Percentiles rank a stretch among this genome's conserved stretches.
Evolutionary conservation across 2,888 invertebrate species (phyloP).

Genomic region (Netelia fuscicornis): DNA sequence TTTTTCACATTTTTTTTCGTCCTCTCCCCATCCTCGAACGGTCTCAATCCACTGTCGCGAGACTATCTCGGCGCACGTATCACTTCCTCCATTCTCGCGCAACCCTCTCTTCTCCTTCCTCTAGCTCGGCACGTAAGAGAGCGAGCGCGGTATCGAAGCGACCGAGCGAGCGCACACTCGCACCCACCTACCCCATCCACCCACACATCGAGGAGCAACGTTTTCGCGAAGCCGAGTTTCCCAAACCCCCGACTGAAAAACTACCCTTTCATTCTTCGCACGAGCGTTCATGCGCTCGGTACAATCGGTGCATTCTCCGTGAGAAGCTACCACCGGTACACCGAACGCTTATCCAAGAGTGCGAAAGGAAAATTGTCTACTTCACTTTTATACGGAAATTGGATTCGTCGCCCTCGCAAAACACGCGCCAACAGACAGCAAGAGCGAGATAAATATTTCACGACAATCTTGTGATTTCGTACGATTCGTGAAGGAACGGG

Average conservation of each 20-base stretch:
- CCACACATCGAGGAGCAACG: slow-evolving; percentile 15
- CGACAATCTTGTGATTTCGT: background rate
- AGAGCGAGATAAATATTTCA: background rate
- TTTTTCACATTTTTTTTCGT: slow-evolving; percentile 38
- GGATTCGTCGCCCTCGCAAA: slow-evolving; percentile 12
- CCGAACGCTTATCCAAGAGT: background rate
- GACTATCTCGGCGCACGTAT: slow-evolving; percentile 65
- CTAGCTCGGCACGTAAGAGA: slow-evolving; percentile 1
- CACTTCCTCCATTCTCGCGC: slow-evolving; percentile 68
- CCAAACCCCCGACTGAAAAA: background rate
- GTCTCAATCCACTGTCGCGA: slow-evolving; percentile 70
- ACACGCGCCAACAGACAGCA: background rate
- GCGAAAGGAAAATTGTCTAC: slow-evolving; percentile 54
- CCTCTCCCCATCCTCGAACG: slow-evolving; percentile 53
- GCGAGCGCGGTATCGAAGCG: background rate
- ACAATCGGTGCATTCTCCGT: slow-evolving; percentile 19
- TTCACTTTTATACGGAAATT: slow-evolving; percentile 42
- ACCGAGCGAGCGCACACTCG: background rate
- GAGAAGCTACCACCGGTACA: background rate
- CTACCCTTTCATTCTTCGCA: background rate
- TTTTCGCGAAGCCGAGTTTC: slow-evolving; percentile 16
- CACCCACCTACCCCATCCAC: background rate
- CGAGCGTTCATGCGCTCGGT: background rate
- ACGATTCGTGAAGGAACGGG: background rate
- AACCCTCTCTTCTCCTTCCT: slow-evolving; percentile 26